These are phyloP conservation scores for Littorina saxatilis DNA, from an alignment of 1,140 invertebrate species.

Conservation along the genomic window DNA sequence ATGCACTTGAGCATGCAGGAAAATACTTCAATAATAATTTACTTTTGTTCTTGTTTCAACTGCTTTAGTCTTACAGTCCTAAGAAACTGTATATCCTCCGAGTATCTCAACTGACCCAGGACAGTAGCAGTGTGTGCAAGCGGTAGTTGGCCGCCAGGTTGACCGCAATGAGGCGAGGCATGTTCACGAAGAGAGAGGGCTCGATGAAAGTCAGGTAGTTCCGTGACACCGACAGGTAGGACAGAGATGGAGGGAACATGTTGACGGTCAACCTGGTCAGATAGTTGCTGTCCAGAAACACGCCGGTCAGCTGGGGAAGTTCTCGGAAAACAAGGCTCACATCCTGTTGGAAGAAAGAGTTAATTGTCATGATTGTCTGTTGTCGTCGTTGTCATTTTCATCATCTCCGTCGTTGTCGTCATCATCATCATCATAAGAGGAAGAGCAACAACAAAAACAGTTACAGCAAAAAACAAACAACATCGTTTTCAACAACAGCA, in stretches of 20 bases:
- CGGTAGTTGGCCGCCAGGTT: neutral
- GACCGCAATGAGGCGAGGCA: neutral
- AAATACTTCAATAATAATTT: no score
- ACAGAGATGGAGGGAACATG: conserved; percentile 33
- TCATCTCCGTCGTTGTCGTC: no score
- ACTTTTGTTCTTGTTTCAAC: no score
- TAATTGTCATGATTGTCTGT: no score
- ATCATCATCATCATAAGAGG: no score
- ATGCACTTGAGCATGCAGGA: no score
- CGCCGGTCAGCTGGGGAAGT: neutral
- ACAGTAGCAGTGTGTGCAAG: conserved; percentile 19
- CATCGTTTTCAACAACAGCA: no score
- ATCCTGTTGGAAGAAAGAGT: neutral
- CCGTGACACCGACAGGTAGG: conserved; percentile 35
- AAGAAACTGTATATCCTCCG: no score
- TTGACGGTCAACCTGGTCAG: conserved; percentile 31
- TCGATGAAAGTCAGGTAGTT: conserved; percentile 41
- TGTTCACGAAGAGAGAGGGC: neutral
- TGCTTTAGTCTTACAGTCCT: no score
- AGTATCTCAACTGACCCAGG: neutral
- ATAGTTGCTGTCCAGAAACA: conserved; percentile 32
- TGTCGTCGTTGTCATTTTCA: no score
- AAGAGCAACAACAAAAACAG: no score
- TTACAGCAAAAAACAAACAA: no score
- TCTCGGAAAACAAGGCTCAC: neutral